phyloP scores from a whole-genome alignment of 2,797 vertebrate species.

The Chiloscyllium punctatum region DNA sequence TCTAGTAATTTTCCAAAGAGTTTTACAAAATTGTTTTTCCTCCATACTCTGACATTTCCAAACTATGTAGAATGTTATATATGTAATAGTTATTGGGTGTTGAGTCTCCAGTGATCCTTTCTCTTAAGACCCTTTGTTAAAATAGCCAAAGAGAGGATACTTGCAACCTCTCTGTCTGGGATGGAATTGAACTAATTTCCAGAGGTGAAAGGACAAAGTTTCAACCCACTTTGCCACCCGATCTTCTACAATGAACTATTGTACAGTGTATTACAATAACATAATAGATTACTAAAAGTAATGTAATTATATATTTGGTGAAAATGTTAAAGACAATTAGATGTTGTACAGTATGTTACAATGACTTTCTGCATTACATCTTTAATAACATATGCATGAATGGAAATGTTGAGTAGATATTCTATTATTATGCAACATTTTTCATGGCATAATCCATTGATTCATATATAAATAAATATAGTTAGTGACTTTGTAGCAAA shows the following conservation, averaged over 20 bases:
- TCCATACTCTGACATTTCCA: background rate
- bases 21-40: constrained; percentile 10
- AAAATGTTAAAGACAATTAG: constrained; percentile 21
- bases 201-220: constrained; percentile 28
- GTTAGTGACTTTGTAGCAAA: background rate
- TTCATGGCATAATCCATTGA: background rate
- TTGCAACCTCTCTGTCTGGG: constrained; percentile 25
- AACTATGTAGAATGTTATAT: background rate
- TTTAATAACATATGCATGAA: constrained; percentile 14
- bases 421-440: background rate
- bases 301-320: background rate
- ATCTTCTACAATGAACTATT: constrained; percentile 10
- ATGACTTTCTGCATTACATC: constrained; percentile 4
- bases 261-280: background rate
- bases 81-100: background rate
- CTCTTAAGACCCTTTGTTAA: constrained; percentile 22
- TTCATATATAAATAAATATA: constrained; percentile 1
- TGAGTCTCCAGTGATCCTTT: background rate
- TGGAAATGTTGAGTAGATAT: background rate
- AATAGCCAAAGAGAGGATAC: background rate
- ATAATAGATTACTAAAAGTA: constrained; percentile 15
- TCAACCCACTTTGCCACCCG: constrained; percentile 20
- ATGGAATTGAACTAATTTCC: constrained; percentile 23
- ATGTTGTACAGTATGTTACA: background rate
- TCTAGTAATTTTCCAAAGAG: background rate